These are phyloP conservation scores for Tadarida brasiliensis DNA, from an alignment of 2,797 vertebrate species.

Conservation along the genomic window DNA sequence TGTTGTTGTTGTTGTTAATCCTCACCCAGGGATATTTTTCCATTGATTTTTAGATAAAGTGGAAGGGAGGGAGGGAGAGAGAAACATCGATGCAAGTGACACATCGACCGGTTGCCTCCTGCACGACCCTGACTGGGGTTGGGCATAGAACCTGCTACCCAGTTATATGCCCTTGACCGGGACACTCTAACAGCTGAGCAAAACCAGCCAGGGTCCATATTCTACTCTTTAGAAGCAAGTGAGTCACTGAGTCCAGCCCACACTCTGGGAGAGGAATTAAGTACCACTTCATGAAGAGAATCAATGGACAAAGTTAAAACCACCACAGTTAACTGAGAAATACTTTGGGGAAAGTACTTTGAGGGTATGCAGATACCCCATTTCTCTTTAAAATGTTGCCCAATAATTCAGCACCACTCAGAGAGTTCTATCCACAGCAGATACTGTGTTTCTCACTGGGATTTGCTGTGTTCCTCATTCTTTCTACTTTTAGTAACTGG, in stretches of 20 bases:
- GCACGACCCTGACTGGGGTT: no score
- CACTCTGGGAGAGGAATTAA: background rate
- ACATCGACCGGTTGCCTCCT: no score
- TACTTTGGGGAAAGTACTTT: background rate
- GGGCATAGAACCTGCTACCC: no score
- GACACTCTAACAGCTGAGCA: no score
- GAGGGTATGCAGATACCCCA: background rate
- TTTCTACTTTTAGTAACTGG: conserved; percentile 20
- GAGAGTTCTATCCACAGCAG: background rate
- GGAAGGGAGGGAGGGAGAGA: no score
- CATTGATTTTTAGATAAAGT: no score
- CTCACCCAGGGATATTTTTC: no score
- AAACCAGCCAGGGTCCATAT: no score
- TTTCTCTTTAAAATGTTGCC: background rate
- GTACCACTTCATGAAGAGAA: background rate
- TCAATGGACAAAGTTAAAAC: background rate
- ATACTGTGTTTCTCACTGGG: background rate
- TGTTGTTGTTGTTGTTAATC: background rate
- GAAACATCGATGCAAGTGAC: no score
- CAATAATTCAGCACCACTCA: background rate
- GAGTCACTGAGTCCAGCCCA: background rate
- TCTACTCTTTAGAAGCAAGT: background rate
- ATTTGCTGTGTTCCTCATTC: background rate
- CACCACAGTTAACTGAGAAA: background rate
- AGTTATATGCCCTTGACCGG: no score